Percentiles rank a stretch among this genome's conserved stretches.
phyloP scores from a whole-genome alignment of 2,113 vertebrate genomes.

The Bubo bubo region DNA sequence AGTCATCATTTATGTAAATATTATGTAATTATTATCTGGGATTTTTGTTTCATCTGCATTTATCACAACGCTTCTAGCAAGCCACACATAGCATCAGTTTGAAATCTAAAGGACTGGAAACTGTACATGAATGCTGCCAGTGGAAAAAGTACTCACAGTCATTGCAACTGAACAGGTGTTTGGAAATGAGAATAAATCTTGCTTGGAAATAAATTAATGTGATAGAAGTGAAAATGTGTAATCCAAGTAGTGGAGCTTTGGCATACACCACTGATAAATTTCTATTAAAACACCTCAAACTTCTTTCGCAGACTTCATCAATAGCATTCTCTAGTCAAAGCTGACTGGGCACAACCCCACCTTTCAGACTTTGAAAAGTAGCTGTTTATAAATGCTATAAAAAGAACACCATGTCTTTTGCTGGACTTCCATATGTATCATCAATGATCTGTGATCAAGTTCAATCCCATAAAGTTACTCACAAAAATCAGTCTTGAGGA shows the following conservation, averaged over 20 bases:
- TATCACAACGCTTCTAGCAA: not conserved
- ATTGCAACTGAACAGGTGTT: not conserved
- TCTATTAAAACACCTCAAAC: not conserved
- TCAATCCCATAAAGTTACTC: not conserved
- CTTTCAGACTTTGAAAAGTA: not conserved
- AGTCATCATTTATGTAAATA: not conserved
- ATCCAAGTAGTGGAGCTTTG: not conserved
- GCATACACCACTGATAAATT: not conserved
- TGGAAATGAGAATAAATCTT: not conserved
- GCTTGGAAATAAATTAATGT: not conserved
- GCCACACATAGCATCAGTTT: not conserved
- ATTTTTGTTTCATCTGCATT: not conserved
- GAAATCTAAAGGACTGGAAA: not conserved
- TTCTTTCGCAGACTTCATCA: not conserved
- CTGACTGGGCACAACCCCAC: not conserved
- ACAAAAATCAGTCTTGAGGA: not conserved
- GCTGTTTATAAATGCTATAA: not conserved
- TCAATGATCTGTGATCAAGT: not conserved
- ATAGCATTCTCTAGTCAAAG: not conserved
- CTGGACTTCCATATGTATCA: not conserved
- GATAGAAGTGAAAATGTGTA: not conserved
- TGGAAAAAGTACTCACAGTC: not conserved
- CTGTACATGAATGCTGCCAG: not conserved
- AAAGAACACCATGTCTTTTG: not conserved
- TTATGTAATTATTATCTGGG: not conserved